Percentiles rank a stretch among this genome's conserved stretches.
Conservation (phyloP, 2,888 invertebrate genomes). For the Perizoma affinitatum region DNA sequence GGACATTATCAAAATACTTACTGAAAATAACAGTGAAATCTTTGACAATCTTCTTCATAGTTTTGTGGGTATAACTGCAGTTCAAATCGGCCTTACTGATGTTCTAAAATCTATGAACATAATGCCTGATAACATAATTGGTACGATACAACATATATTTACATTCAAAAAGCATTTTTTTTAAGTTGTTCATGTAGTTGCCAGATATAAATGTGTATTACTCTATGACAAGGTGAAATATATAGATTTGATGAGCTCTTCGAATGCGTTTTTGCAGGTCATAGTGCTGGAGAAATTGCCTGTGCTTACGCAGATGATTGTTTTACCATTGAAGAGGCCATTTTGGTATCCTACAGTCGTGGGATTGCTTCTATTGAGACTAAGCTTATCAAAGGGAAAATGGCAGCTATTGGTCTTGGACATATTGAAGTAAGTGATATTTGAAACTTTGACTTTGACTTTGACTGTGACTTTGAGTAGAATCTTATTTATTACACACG, state of each 20-base stretch:
- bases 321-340: slow-evolving; percentile 91
- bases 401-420: slow-evolving; percentile 93
- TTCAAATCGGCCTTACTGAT: slow-evolving; percentile 34
- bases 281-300: slow-evolving; percentile 93
- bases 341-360: slow-evolving; percentile 90
- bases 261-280: slow-evolving; percentile 44
- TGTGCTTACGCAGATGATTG: slow-evolving; percentile 81
- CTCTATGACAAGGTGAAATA: no score
- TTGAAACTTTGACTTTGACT: no score
- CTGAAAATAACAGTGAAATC: slow-evolving; percentile 81
- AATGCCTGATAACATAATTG: slow-evolving; percentile 29
- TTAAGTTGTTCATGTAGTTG: no score
- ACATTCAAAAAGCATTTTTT: no score
- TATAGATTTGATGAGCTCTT: no score
- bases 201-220: no score
- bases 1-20: slow-evolving; percentile 85
- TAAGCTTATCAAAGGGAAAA: slow-evolving; percentile 87
- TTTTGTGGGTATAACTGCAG: slow-evolving; percentile 25
- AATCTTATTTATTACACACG: no score
- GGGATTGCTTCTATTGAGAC: slow-evolving; percentile 88
- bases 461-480: no score
- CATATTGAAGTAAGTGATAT: slow-evolving; percentile 63
- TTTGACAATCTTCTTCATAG: slow-evolving; percentile 86
- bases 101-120: slow-evolving; percentile 24
- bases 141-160: slow-evolving; percentile 9